Conservation (phyloP, 23 tunicate genomes). For the Pegea sp. region DNA sequence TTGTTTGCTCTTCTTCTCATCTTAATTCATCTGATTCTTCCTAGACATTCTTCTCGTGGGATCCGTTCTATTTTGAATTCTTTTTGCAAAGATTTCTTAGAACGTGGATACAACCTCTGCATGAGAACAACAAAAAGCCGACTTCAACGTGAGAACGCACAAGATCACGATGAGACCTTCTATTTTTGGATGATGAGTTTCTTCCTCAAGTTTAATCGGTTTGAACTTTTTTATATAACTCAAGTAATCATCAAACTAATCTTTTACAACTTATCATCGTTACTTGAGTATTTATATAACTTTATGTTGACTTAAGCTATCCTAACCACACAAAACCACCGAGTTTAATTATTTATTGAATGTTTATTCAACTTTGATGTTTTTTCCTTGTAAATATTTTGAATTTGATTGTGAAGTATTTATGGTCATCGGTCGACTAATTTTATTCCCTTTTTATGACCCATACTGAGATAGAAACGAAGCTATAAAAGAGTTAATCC, state of each 20-base stretch:
- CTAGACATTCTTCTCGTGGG: slow-evolving; percentile 27
- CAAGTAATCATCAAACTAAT: no score
- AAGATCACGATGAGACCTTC: slow-evolving; percentile 80
- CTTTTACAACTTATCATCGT: neutral
- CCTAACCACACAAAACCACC: neutral
- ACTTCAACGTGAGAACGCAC: slow-evolving; percentile 52
- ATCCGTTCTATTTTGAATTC: slow-evolving; percentile 33
- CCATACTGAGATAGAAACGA: no score
- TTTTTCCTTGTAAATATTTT: neutral
- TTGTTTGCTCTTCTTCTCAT: no score
- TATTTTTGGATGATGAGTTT: slow-evolving; percentile 86
- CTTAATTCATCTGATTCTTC: no score
- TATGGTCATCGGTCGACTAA: no score
- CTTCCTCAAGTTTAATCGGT: slow-evolving; percentile 76
- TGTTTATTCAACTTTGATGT: neutral
- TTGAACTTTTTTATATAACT: neutral
- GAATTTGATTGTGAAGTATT: no score
- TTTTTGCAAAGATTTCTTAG: slow-evolving; percentile 46
- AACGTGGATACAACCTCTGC: slow-evolving; percentile 48
- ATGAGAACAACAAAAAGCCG: slow-evolving; percentile 36
- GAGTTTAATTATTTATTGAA: neutral
- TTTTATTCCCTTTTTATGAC: no score
- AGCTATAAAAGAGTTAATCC: no score
- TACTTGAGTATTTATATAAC: neutral
- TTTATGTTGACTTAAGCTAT: neutral